Percentiles rank a stretch among this genome's conserved stretches.
phyloP scores from a whole-genome alignment of 2,113 vertebrate species.

The Okapia johnstoni region DNA sequence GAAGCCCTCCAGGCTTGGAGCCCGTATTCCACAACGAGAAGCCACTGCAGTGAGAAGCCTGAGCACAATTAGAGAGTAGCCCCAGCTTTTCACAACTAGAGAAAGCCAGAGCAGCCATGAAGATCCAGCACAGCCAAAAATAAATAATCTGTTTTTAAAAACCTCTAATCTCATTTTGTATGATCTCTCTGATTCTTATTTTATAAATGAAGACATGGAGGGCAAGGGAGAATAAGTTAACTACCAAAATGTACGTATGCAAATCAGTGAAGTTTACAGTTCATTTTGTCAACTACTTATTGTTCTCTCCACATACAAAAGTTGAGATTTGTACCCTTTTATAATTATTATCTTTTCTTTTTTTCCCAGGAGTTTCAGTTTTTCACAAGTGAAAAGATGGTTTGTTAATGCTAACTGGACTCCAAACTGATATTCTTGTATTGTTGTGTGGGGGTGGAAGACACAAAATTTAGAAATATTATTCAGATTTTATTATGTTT shows the following conservation, averaged over 20 bases:
- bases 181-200: neutral
- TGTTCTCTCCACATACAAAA: neutral
- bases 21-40: neutral
- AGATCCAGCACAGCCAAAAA: neutral
- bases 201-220: neutral
- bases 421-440: neutral
- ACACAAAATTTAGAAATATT: neutral
- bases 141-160: neutral
- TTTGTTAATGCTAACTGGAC: neutral
- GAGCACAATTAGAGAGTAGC: neutral
- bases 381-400: slow-evolving; percentile 3
- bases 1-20: neutral
- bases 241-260: neutral
- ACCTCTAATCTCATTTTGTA: neutral
- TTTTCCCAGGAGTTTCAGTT: neutral
- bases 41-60: neutral
- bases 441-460: neutral
- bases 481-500: neutral
- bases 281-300: neutral
- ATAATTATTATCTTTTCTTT: slow-evolving; percentile 18
- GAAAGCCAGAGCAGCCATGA: neutral
- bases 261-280: neutral
- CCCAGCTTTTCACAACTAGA: neutral
- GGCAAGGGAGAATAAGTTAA: neutral
- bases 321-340: neutral